Conservation (phyloP, 2,888 invertebrate genomes). For the Nomada fabriciana region DNA sequence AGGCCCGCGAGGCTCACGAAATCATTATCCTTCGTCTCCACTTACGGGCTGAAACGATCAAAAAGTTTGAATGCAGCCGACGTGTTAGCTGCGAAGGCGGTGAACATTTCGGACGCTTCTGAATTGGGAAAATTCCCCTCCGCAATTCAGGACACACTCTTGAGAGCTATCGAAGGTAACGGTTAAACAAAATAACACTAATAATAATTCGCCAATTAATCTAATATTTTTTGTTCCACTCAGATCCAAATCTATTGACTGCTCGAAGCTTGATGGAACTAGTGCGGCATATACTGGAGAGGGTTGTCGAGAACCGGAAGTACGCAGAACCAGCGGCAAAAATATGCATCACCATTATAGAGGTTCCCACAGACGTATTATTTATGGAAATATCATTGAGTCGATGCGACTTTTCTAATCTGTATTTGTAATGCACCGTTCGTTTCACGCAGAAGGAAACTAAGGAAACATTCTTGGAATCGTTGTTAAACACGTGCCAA, state of each 20-base stretch:
- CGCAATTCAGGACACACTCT: constrained; percentile 90
- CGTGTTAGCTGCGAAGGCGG: constrained; percentile 87
- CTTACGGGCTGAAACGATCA: constrained; percentile 89
- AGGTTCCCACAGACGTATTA: constrained; percentile 81
- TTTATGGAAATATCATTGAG: no score
- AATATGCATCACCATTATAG: constrained; percentile 93
- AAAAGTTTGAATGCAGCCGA: constrained; percentile 93
- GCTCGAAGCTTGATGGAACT: constrained; percentile 93
- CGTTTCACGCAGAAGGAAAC: constrained; percentile 88
- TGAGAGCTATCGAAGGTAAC: constrained; percentile 90
- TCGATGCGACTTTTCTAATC: no score
- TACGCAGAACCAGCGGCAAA: constrained; percentile 94
- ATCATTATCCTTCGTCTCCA: constrained; percentile 81
- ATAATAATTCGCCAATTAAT: neutral
- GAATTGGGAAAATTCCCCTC: constrained; percentile 91
- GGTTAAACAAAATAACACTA: neutral
- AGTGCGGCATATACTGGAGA: constrained; percentile 92
- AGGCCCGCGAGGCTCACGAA: constrained; percentile 82
- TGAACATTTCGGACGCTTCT: constrained; percentile 86
- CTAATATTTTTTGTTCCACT: constrained; percentile 27
- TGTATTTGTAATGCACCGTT: constrained; percentile 67
- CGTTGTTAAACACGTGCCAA: constrained; percentile 94
- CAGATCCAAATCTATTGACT: constrained; percentile 92
- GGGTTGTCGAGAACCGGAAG: constrained; percentile 91
- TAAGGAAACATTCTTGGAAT: constrained; percentile 95